Evolutionary conservation across 2,888 invertebrate species (phyloP).

Genomic region (Sarcophaga variegata): DNA sequence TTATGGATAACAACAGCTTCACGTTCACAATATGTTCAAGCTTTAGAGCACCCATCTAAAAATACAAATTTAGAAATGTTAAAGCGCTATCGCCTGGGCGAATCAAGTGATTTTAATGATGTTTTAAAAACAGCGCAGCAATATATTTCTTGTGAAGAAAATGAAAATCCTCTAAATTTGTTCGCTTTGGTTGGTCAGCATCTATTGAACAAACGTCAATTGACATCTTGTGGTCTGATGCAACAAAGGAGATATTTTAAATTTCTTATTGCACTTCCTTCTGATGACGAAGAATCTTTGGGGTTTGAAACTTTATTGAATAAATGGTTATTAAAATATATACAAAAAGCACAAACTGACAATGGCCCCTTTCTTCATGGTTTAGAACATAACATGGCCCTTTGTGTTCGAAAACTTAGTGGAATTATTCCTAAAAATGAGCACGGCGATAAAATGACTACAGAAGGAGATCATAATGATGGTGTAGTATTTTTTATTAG

Average conservation of each 20-base stretch:
- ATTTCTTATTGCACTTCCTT: slow-evolving; percentile 76
- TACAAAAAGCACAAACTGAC: slow-evolving; percentile 47
- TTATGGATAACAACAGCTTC: slow-evolving; percentile 82
- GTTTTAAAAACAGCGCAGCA: slow-evolving; percentile 63
- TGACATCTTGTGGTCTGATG: slow-evolving; percentile 69
- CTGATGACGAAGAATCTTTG: slow-evolving; percentile 73
- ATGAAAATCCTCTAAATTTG: slow-evolving; percentile 73
- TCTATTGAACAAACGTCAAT: slow-evolving; percentile 60
- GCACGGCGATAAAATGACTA: slow-evolving; percentile 68
- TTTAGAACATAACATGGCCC: slow-evolving; percentile 73
- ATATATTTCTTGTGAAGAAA: slow-evolving; percentile 57
- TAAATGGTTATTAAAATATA: slow-evolving; percentile 74
- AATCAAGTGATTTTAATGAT: slow-evolving; percentile 75
- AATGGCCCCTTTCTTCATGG: slow-evolving; percentile 73
- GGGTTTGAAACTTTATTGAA: slow-evolving; percentile 77
- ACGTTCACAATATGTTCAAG: slow-evolving; percentile 72
- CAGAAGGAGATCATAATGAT: slow-evolving; percentile 75
- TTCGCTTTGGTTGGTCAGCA: slow-evolving; percentile 73
- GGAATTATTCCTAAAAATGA: slow-evolving; percentile 77
- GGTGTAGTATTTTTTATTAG: slow-evolving; percentile 77
- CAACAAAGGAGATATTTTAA: slow-evolving; percentile 76
- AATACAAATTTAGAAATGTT: slow-evolving; percentile 81
- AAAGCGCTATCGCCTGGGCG: slow-evolving; percentile 82
- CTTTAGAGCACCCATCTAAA: slow-evolving; percentile 82
- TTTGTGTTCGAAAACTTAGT: slow-evolving; percentile 79